Base-by-base conservation (phyloP, 2,888 invertebrate species). In the Spodoptera littoralis region DNA sequence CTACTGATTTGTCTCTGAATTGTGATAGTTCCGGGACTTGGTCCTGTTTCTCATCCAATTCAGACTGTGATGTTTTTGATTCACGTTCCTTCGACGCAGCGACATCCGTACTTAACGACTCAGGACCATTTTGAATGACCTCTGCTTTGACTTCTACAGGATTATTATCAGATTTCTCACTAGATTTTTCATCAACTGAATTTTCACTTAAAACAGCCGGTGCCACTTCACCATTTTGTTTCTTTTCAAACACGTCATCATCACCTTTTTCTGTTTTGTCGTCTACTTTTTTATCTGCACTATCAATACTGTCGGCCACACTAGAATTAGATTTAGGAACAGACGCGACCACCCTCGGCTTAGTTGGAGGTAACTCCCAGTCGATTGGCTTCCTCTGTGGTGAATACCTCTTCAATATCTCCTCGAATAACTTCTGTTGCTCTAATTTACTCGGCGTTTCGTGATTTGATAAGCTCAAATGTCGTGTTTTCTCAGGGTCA, bases 331-430 rank as follows among this genome's bases (percentile, higher is more conserved):
- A 91, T 81, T 94, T 94, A 13, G 92, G 92, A 59, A 94, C 91
- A 12, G 92, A 92, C 53, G 88, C 92, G 41, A 94, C 89, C n/a
- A 94, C 88, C 73, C 90, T 87, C 2, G 94, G 93, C 72, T 88
- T 90, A 9, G 94, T 94, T 3, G 94, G 93, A 27, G 94, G 94
- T 73, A 94, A 83, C 59, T 88, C 90, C 93, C 94, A 93, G 80
- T 94, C 90, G 12, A 94, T 75, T 11, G 93, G 93, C 69, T 94
- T 94, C 49, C 93, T 90, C 68, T 93, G 93, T 11, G 94, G 94
- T 13, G 94, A 94, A 76, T 94, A 94, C 61, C 93, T 89, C 75
- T 94, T 94, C 22, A 94, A 83, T 64, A 94, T 83, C 68, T 94
- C 91, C 52, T 94, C 94, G 68, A 93, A 94, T 48, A 94, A 72